Evolutionary conservation across 2,888 invertebrate genomes (phyloP).

Genomic region (Clistopyga incitator): DNA sequence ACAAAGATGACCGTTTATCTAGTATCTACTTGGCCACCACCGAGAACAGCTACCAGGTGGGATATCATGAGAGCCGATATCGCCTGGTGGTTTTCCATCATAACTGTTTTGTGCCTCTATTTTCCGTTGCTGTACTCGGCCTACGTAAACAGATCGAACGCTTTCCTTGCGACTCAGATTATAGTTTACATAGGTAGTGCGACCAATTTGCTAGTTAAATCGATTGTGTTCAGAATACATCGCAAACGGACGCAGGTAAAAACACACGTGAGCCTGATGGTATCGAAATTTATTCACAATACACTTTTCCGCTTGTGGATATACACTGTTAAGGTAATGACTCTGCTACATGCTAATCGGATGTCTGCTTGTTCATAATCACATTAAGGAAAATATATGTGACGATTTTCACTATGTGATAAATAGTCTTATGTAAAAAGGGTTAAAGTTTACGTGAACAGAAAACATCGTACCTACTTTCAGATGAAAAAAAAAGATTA

Average conservation of each 20-base stretch:
- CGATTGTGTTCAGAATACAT: slow-evolving; percentile 62
- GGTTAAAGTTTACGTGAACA: no score
- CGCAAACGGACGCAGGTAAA: slow-evolving; percentile 66
- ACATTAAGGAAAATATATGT: no score
- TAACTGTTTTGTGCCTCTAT: slow-evolving; percentile 48
- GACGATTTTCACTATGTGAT: no score
- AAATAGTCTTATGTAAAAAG: no score
- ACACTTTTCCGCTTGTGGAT: no score
- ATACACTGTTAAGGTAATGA: no score
- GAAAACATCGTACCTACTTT: no score
- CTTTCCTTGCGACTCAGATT: slow-evolving; percentile 66
- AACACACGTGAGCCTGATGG: no score
- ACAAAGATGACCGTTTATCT: slow-evolving; percentile 58
- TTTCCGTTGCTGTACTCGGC: slow-evolving; percentile 49
- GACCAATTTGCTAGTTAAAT: slow-evolving; percentile 66
- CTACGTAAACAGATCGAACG: slow-evolving; percentile 38
- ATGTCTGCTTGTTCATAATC: no score
- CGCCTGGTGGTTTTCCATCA: slow-evolving; percentile 35
- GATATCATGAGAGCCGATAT: slow-evolving; percentile 45
- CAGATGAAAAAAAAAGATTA: no score
- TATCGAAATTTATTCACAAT: no score
- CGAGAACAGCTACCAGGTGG: slow-evolving; percentile 51
- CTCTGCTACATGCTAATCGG: no score
- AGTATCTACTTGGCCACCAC: slow-evolving; percentile 63
- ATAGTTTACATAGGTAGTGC: slow-evolving; percentile 67